Percentiles rank a stretch among this genome's conserved stretches.
Evolutionary conservation across 2,113 vertebrate genomes (phyloP).

Genomic region (Phocoena phocoena): DNA sequence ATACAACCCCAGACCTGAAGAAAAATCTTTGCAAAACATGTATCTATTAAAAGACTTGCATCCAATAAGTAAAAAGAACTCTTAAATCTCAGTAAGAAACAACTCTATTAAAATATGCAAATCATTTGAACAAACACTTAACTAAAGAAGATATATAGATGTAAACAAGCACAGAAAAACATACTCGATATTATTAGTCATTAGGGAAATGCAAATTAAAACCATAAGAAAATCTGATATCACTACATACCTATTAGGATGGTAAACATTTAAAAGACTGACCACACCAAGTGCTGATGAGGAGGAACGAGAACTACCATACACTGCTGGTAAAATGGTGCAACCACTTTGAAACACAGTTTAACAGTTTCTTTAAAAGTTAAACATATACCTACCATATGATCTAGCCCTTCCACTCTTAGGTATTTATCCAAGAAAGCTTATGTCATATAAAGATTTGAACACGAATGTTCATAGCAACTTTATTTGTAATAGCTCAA

Average conservation of each 20-base stretch:
- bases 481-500: not conserved
- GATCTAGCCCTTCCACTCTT: not conserved
- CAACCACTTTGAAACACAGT: not conserved
- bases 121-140: not conserved
- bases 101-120: not conserved
- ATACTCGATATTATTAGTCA: not conserved
- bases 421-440: not conserved
- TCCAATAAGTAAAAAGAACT: not conserved
- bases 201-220: conserved; percentile 19
- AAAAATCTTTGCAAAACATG: not conserved
- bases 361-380: not conserved
- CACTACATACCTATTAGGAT: not conserved
- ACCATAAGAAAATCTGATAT: not conserved
- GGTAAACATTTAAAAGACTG: not conserved
- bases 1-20: not conserved
- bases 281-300: not conserved
- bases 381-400: not conserved
- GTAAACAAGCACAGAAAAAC: not conserved
- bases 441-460: not conserved
- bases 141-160: not conserved
- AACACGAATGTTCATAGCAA: not conserved
- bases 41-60: not conserved
- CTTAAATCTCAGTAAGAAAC: not conserved
- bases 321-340: not conserved
- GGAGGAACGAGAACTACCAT: not conserved